A percentile compares a stretch with the other conserved stretches of the same genome.
phyloP scores from a whole-genome alignment of 2,888 invertebrate species.

The Leptothorax acervorum region DNA sequence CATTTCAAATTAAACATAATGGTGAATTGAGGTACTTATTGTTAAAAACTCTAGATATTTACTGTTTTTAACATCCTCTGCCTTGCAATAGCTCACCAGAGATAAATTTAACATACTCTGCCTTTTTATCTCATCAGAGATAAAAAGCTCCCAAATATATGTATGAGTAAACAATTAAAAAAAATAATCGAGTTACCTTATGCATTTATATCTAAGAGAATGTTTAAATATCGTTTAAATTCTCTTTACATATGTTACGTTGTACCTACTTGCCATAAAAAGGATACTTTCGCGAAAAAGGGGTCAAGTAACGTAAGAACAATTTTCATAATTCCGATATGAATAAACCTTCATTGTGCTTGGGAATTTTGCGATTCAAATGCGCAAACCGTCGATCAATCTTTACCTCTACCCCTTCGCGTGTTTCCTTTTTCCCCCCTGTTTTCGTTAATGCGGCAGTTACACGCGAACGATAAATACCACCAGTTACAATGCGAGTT shows the following conservation, averaged over 20 bases:
- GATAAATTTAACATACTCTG: not conserved
- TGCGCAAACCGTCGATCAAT: conserved; percentile 42
- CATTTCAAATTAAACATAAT: conserved; percentile 2
- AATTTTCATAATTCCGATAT: conserved; percentile 44
- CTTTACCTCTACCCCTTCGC: conserved; percentile 42
- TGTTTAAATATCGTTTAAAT: not conserved
- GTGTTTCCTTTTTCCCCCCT: conserved; percentile 28
- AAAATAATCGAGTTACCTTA: not conserved
- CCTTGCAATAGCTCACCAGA: not conserved
- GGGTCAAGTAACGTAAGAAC: conserved; percentile 1
- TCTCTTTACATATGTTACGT: not conserved
- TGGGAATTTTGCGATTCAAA: conserved; percentile 47
- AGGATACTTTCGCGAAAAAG: not conserved
- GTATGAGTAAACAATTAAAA: not conserved
- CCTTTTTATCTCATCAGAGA: not conserved
- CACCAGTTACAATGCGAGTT: conserved; percentile 49
- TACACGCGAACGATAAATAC: conserved; percentile 58
- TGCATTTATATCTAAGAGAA: not conserved
- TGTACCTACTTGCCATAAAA: not conserved
- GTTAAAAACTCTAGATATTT: not conserved
- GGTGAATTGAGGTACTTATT: not conserved
- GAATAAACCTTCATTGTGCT: conserved; percentile 20
- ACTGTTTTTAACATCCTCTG: not conserved
- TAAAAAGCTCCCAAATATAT: not conserved
- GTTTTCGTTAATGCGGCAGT: conserved; percentile 49